phyloP scores from a whole-genome alignment of 2,888 invertebrate genomes.

The Alsophila aescularia region DNA sequence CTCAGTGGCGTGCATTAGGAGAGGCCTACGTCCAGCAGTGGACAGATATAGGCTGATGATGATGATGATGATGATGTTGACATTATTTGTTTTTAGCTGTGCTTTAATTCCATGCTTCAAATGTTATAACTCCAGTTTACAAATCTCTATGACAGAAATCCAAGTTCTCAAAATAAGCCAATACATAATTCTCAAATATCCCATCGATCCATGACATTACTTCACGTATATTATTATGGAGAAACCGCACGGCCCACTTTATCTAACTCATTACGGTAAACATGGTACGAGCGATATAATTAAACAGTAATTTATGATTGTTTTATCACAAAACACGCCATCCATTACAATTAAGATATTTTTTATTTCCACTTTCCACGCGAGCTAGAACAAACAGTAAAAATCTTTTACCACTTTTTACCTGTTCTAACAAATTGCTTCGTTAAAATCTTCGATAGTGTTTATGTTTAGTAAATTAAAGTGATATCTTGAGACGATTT shows the following conservation, averaged over 20 bases:
- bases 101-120: too few species aligned
- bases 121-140: too few species aligned
- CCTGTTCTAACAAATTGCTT: constrained; percentile 29
- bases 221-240: constrained; percentile 7
- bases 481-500: neutral
- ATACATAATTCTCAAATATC: neutral
- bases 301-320: constrained; percentile 70
- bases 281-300: constrained; percentile 72
- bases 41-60: too few species aligned
- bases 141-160: too few species aligned
- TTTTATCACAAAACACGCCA: constrained; percentile 76
- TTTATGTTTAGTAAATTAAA: neutral
- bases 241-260: constrained; percentile 53
- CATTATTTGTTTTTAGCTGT: too few species aligned
- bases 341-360: constrained; percentile 76
- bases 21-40: too few species aligned
- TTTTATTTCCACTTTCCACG: constrained; percentile 77
- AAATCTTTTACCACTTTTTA: constrained; percentile 38
- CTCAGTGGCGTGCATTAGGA: too few species aligned
- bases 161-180: neutral
- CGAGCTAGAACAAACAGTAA: constrained; percentile 53
- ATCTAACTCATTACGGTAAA: constrained; percentile 79
- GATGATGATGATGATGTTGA: too few species aligned
- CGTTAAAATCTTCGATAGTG: constrained; percentile 21
- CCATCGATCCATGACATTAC: neutral